Percentiles rank a stretch among this genome's conserved stretches.
These are phyloP conservation scores for Chirona hameri DNA, from an alignment of 2,888 invertebrate genomes.

Conservation along the genomic window DNA sequence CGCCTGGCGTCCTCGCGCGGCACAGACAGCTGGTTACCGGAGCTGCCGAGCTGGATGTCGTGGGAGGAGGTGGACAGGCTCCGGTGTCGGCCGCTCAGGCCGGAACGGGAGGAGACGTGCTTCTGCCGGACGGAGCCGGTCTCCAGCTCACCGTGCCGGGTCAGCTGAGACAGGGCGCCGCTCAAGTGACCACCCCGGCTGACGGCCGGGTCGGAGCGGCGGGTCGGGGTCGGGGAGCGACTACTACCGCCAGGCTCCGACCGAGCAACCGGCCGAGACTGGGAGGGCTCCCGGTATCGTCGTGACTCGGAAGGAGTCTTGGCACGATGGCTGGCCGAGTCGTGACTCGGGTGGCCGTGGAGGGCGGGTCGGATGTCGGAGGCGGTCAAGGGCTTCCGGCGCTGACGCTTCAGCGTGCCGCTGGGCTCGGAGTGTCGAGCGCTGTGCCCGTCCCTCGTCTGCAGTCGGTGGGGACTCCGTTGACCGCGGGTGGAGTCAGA, in stretches of 20 bases:
- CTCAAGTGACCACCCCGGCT: background rate
- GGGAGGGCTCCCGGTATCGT: too few species aligned
- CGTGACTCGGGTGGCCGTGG: background rate
- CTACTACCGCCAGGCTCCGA: background rate
- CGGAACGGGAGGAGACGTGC: background rate
- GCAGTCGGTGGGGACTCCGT: background rate
- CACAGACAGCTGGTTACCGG: too few species aligned
- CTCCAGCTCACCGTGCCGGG: background rate
- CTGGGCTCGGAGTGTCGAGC: background rate
- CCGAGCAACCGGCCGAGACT: background rate
- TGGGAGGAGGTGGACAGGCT: background rate
- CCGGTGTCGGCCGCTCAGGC: background rate
- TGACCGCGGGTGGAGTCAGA: too few species aligned
- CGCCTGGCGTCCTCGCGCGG: too few species aligned
- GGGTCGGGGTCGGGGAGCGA: background rate
- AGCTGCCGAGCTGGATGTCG: too few species aligned
- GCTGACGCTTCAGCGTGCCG: too few species aligned
- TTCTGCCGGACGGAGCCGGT: background rate
- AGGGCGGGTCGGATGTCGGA: too few species aligned
- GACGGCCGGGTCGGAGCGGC: background rate
- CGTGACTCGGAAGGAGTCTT: too few species aligned
- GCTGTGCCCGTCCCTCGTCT: background rate
- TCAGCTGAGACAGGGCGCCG: background rate
- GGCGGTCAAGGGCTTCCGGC: too few species aligned
- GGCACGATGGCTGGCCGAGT: background rate